These are phyloP conservation scores for Acrocephalus arundinaceus DNA, from an alignment of 2,113 vertebrate species.

Conservation along the genomic window DNA sequence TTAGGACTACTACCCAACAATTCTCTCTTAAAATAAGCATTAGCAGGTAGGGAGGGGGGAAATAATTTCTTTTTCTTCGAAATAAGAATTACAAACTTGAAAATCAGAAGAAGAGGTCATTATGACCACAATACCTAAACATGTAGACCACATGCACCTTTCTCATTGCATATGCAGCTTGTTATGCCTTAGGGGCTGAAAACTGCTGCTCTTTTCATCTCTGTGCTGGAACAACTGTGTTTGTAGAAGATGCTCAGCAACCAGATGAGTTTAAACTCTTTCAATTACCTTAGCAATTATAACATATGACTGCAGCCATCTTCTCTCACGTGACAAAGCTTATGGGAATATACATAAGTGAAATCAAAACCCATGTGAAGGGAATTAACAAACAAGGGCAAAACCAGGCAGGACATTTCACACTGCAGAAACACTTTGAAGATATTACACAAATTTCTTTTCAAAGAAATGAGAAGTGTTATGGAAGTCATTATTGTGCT, in stretches of 20 bases:
- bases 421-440: background rate
- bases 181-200: background rate
- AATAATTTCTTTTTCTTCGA: background rate
- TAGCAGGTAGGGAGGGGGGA: background rate
- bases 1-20: background rate
- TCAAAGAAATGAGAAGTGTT: background rate
- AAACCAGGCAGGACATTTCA: background rate
- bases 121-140: background rate
- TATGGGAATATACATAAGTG: background rate
- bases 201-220: background rate
- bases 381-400: background rate
- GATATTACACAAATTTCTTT: background rate
- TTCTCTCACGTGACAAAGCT: background rate
- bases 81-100: background rate
- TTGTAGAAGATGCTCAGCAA: background rate
- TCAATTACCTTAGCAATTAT: background rate
- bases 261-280: background rate
- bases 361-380: background rate
- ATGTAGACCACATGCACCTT: background rate
- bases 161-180: background rate
- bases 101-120: background rate
- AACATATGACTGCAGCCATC: background rate
- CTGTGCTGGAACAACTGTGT: background rate
- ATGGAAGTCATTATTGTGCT: background rate
- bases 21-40: background rate